Evolutionary conservation across 2,113 vertebrate species (phyloP).

Genomic region (Marcusenius ussheri): DNA sequence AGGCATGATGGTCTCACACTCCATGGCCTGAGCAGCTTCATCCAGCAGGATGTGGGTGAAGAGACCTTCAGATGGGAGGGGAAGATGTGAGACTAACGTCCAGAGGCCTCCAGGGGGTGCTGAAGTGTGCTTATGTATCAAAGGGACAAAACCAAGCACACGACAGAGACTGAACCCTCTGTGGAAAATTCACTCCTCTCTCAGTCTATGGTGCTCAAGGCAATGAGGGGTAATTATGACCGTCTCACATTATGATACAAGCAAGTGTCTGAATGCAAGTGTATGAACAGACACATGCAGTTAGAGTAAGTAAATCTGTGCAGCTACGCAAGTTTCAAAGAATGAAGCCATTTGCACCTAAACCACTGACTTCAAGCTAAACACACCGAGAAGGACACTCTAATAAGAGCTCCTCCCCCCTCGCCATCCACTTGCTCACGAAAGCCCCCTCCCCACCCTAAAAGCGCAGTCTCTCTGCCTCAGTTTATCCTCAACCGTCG

Average conservation of each 20-base stretch:
- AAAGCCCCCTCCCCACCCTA: neutral
- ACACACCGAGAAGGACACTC: neutral
- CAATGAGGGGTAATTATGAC: neutral
- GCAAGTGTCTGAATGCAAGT: too few species aligned
- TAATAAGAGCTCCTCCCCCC: neutral
- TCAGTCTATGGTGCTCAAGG: neutral
- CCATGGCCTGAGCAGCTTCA: conserved; percentile 98
- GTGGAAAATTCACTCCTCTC: neutral
- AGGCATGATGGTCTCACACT: conserved; percentile 98
- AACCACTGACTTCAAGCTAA: neutral
- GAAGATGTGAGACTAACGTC: conserved; percentile 25
- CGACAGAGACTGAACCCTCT: neutral
- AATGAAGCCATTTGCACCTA: neutral
- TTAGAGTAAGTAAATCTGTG: neutral
- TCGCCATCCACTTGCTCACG: neutral
- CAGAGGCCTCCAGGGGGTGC: neutral
- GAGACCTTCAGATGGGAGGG: conserved; percentile 66
- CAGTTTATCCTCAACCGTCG: neutral
- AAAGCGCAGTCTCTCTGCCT: neutral
- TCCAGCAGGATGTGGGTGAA: conserved; percentile 95
- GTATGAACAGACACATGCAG: neutral
- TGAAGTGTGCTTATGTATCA: neutral
- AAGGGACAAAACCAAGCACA: neutral
- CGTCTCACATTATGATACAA: neutral
- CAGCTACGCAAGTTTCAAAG: neutral